A percentile compares a stretch with the other conserved stretches of the same genome.
Conservation (phyloP, 2,113 vertebrate species). For the Zingel zingel region DNA sequence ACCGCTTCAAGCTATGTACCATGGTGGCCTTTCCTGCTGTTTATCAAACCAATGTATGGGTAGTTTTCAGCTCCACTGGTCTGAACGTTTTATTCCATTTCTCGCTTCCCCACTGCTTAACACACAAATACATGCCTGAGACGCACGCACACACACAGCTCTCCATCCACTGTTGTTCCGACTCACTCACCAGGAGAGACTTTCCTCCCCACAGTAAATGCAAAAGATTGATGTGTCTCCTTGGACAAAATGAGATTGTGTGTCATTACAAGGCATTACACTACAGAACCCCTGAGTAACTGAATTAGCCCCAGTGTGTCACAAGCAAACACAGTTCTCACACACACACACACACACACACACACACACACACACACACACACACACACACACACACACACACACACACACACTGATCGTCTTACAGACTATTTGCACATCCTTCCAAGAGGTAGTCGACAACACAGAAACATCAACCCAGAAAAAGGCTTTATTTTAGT, state of each 20-base stretch:
- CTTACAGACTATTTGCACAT: slow-evolving; percentile 45
- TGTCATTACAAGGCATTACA: slow-evolving; percentile 79
- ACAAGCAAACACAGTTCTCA: slow-evolving; percentile 46
- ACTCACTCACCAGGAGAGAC: slow-evolving; percentile 69
- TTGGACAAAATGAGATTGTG: slow-evolving; percentile 79
- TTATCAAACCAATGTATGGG: slow-evolving; percentile 83
- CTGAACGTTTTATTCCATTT: slow-evolving; percentile 84
- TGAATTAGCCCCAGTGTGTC: slow-evolving; percentile 74
- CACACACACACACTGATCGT: slow-evolving; percentile 32
- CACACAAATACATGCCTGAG: slow-evolving; percentile 60
- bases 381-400: slow-evolving; percentile 16
- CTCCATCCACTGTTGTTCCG: slow-evolving; percentile 39
- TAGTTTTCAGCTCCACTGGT: slow-evolving; percentile 85
- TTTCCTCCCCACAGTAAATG: slow-evolving; percentile 75
- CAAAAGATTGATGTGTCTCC: slow-evolving; percentile 82
- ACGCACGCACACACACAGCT: not conserved
- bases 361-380: slow-evolving; percentile 38
- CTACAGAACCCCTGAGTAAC: slow-evolving; percentile 77
- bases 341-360: slow-evolving; percentile 15
- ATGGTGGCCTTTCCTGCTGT: slow-evolving; percentile 75
- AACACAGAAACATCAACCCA: slow-evolving; percentile 11
- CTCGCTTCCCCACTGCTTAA: slow-evolving; percentile 74
- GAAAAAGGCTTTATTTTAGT: slow-evolving; percentile 4
- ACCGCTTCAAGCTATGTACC: slow-evolving; percentile 61
- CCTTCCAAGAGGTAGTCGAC: slow-evolving; percentile 19